A percentile compares a stretch with the other conserved stretches of the same genome.
These are phyloP conservation scores for Leptinotarsa undecemlineata DNA, from an alignment of 1,140 invertebrate genomes.

Conservation along the genomic window DNA sequence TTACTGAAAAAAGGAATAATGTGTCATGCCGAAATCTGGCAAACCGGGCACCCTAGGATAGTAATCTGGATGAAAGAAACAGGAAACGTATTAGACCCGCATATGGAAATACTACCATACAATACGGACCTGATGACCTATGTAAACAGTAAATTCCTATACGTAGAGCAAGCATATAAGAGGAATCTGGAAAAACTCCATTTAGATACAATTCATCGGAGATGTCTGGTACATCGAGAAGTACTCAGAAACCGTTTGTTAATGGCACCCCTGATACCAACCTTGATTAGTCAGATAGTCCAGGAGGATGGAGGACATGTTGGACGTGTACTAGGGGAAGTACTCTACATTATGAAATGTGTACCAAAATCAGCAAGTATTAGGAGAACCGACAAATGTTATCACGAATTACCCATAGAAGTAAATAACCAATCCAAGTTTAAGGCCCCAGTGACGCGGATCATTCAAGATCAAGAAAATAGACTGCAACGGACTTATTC, in stretches of 20 bases:
- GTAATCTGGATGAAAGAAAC: neutral
- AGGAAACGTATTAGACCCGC: neutral
- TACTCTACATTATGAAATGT: neutral
- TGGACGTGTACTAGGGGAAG: no score
- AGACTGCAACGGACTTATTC: neutral
- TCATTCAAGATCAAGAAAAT: constrained; percentile 19
- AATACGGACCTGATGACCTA: neutral
- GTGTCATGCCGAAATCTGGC: constrained; percentile 14
- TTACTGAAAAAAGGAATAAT: constrained; percentile 1
- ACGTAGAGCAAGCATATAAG: neutral
- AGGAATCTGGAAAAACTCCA: neutral
- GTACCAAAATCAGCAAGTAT: neutral
- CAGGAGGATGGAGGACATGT: no score
- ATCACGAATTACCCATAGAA: constrained; percentile 2
- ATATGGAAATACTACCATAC: neutral
- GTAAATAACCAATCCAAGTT: constrained; percentile 22
- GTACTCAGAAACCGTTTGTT: neutral
- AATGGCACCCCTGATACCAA: neutral
- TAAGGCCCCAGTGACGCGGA: constrained; percentile 13
- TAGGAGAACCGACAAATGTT: neutral
- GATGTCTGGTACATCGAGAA: neutral
- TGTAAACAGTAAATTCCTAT: neutral
- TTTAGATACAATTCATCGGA: neutral
- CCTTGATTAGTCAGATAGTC: no score
- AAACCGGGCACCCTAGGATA: constrained; percentile 18